Percentiles rank a stretch among this genome's conserved stretches.
Conservation (phyloP, 2,797 vertebrate genomes). For the Dromococcyx pavoninus region DNA sequence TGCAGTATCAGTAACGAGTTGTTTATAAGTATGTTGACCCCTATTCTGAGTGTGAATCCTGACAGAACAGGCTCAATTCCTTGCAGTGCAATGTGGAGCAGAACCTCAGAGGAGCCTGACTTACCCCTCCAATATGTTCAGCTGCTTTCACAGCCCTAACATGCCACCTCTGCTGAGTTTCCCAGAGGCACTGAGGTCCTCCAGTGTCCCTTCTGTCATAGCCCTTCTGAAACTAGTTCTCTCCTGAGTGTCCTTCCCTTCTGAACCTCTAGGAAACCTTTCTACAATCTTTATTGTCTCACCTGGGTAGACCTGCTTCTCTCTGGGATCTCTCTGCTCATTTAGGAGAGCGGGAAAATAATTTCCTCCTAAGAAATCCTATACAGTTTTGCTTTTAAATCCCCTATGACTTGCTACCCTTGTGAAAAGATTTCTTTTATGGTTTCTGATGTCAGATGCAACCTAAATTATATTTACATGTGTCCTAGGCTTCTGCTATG, state of each 20-base stretch:
- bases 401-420: background rate
- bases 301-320: background rate
- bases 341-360: background rate
- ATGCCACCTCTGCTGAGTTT: background rate
- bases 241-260: background rate
- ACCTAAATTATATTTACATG: background rate
- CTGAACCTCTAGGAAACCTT: background rate
- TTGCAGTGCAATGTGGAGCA: accelerated
- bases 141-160: background rate
- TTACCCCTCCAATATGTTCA: background rate
- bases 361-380: background rate
- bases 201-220: background rate
- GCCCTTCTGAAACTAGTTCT: background rate
- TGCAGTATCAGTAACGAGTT: background rate
- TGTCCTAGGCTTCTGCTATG: background rate
- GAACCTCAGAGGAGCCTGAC: accelerated
- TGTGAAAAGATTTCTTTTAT: background rate
- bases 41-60: background rate
- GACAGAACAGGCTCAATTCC: background rate
- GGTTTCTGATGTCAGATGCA: background rate
- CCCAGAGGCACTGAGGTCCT: background rate
- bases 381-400: background rate
- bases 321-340: background rate
- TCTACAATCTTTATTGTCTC: background rate
- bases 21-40: background rate